Base-by-base conservation (phyloP, 2,113 vertebrate genomes). In the Mobula hypostoma region DNA sequence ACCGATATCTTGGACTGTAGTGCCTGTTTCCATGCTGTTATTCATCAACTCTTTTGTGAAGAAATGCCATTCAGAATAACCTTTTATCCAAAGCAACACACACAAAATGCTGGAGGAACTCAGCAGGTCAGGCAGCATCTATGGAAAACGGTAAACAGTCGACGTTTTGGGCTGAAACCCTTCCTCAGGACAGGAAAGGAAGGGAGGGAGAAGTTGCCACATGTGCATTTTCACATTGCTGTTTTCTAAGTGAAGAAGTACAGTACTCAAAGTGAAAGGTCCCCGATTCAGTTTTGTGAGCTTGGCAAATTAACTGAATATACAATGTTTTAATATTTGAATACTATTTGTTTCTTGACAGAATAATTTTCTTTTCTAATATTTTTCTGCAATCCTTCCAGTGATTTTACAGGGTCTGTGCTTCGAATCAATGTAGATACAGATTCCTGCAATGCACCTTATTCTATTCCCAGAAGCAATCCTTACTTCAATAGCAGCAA, bases 401-500 rank as follows among this genome's bases (percentile, higher is more conserved):
- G 99, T 96, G 99, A 99, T 96, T 99, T 99, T 96, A 99, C 99
- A 95, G 99, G 99, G 91, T 99, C 99, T 0, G 96, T 99, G n/a
- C 97, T 99, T 78, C 97, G 99, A 94, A 97, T 99, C 0, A 98
- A 99, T 0, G 98, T 99, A 95, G 98, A 99, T 95, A 98, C 98
- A 14, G 98, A 99, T 94, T 95, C 96, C 94, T 99, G 99, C 95
- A 95, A 95, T 0, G 97, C 97, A 40, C 97, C 98, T 5, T 99
- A 99, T 61, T 97, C 98, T 94, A 98, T 99, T 95, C 99, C 99
- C 0, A 95, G 96, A 95, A 98, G 97, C 96, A 99, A 99, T 95
- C 99, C 99, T 0, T 99, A 99, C 95, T 99, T 99, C 95, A 99
- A 99, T 76, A 99, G 99, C 96, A 99, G 99, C 95, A 99, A 99